Base-by-base conservation (phyloP, 2,797 vertebrate genomes). In the Lutjanus campechanus region DNA sequence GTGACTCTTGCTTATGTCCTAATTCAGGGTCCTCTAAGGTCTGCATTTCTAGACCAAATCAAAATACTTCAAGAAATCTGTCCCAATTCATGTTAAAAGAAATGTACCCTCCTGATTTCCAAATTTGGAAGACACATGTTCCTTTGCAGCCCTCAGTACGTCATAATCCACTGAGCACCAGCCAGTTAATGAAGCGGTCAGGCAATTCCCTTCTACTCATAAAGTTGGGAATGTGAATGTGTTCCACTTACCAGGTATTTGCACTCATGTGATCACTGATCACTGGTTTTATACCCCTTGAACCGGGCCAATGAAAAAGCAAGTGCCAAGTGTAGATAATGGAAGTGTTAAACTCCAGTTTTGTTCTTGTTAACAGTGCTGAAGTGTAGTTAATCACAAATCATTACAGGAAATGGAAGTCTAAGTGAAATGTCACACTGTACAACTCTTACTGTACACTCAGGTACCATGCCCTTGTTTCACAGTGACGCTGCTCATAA, bases 221-320 rank as follows among this genome's bases (percentile, higher is more conserved):
- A 81, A 84, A 77, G 47, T 67, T 46, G 17, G 43, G 41, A 67
- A 65, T 12, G 44, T 58, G 55, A 53, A 69, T 12, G 5, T 19
- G 61, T 68, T 82, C 61, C 40, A 63, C 70, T 85, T 70, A 73
- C 53, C 62, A 70, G 63, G 63, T 76, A 81, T 79, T 81, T 84
- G 71, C 64, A 73, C 72, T 77, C 53, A 56, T 66, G 44, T 73
- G 62, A 79, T 77, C 74, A 88, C 79, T 66, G 80, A 92, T 89
- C 79, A 73, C 62, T 67, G 80, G 54, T 88, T 88, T 89, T 80
- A 81, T 88, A 71, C 54, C 17, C 17, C 61, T 62, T 69, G 59
- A 82, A 75, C 16, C 69, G 76, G 75, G 77, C 69, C 77, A 87
- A 82, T 88, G 75, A 87, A 88, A 88, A 65, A 82, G 29, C 68